Evolutionary conservation across 2,888 invertebrate species (phyloP).

Genomic region (Diadromus collaris): DNA sequence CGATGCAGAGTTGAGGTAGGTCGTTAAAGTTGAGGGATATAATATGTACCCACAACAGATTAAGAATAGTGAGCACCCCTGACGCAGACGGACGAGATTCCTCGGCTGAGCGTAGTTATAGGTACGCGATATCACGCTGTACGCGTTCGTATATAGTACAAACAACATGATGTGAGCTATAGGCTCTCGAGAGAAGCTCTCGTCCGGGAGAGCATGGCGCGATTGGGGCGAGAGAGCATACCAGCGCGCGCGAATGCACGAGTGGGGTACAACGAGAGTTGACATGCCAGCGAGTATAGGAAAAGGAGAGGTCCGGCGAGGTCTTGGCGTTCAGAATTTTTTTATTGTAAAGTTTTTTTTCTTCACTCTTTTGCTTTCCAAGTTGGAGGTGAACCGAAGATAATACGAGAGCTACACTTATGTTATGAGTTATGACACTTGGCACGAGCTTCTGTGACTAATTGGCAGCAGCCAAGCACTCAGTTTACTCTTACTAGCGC

Average conservation of each 20-base stretch:
- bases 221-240: conserved; percentile 32
- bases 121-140: conserved; percentile 52
- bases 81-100: conserved; percentile 70
- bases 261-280: background rate
- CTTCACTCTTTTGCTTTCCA: conserved; percentile 14
- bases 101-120: conserved; percentile 64
- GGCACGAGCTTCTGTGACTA: conserved; percentile 31
- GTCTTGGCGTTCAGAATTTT: conserved; percentile 10
- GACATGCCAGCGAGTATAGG: conserved; percentile 14
- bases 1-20: conserved; percentile 43
- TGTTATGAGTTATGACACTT: conserved; percentile 44
- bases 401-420: conserved; percentile 33
- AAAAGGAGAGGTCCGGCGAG: background rate
- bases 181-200: background rate
- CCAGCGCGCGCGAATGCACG: conserved; percentile 9
- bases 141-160: conserved; percentile 18
- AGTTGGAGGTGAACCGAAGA: conserved; percentile 45
- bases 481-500: conserved; percentile 17
- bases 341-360: conserved; percentile 35
- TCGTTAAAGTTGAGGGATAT: conserved; percentile 39
- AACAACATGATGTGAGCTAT: conserved; percentile 9
- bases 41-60: conserved; percentile 20
- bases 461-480: conserved; percentile 14
- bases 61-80: conserved; percentile 54
- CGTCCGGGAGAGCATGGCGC: background rate